Evolutionary conservation across 2,888 invertebrate species (phyloP).

Genomic region (Sialis lutaria): DNA sequence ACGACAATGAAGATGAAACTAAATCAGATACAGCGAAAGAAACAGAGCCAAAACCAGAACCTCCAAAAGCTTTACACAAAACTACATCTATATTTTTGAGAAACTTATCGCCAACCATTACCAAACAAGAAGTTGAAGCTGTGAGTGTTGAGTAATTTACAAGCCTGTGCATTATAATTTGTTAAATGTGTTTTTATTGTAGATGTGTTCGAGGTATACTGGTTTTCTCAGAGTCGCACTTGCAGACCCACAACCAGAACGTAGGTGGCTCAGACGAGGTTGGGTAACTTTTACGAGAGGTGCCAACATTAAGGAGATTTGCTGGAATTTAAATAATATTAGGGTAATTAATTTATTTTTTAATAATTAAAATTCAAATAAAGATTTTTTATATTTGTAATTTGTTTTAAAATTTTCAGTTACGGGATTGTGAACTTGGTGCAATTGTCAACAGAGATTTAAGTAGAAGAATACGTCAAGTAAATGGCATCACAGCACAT

Average conservation of each 20-base stretch:
- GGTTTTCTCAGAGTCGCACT: slow-evolving; percentile 92
- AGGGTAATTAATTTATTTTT: slow-evolving; percentile 33
- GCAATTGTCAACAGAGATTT: slow-evolving; percentile 95
- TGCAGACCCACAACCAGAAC: slow-evolving; percentile 92
- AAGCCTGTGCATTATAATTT: not conserved
- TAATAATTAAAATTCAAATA: not conserved
- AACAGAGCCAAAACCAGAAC: slow-evolving; percentile 27
- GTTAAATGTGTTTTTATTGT: slow-evolving; percentile 9
- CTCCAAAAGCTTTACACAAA: slow-evolving; percentile 68
- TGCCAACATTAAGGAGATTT: slow-evolving; percentile 98
- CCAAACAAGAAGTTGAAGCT: slow-evolving; percentile 90
- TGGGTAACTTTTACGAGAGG: slow-evolving; percentile 96
- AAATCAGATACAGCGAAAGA: slow-evolving; percentile 20
- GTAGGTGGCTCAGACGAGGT: slow-evolving; percentile 90
- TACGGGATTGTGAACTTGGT: slow-evolving; percentile 79
- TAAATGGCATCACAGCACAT: slow-evolving; percentile 79
- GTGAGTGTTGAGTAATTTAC: slow-evolving; percentile 33
- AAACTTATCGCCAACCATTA: slow-evolving; percentile 89
- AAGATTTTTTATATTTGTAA: not conserved
- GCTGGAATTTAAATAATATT: slow-evolving; percentile 95
- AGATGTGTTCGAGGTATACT: slow-evolving; percentile 79
- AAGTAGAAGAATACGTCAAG: slow-evolving; percentile 80
- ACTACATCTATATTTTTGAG: slow-evolving; percentile 94
- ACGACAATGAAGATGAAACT: slow-evolving; percentile 17
- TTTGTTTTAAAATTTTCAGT: slow-evolving; percentile 29